Evolutionary conservation across 2,797 vertebrate genomes (phyloP), one percentile per base, ranked within the genome.

Genomic region (Xyrichtys novacula): DNA sequence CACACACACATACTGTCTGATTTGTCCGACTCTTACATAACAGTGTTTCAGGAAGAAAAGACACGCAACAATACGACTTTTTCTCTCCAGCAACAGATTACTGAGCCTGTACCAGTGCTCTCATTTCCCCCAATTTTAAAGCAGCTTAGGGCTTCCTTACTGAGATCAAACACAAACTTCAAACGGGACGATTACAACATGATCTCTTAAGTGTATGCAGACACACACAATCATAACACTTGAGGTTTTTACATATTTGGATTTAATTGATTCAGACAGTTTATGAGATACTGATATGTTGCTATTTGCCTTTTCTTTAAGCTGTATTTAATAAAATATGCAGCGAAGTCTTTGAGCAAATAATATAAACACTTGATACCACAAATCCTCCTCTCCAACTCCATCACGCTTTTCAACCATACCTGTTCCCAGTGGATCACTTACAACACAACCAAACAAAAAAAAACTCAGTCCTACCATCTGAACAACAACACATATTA

Each of bases 161-260:
- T 25, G 25, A 23, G 7, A 39, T 66, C 14, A 65, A 54, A 65
- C 40, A 46, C 7, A 29, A 44, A 46, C 46, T 50, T 58, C 39
- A 59, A 46, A 50, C 14, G 12, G 52, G 25, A 26, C 34, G 32
- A 40, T 44, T 25, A 38, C 19, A 65, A 28, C n/a, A 53, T 19
- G 0, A 38, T 43, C 19, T 44, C 7, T 2, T 9, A 39, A 44
- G 16, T 26, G 9, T 47, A 19, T 47, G n/a, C 25, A 20, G n/a
- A 43, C 20, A 22, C 61, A 39, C 15, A 29, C 8, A 31, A 16
- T 6, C 15, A 48, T 26, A 7, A 19, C n/a, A 23, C 2, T 38
- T 53, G 38, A 36, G 9, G 39, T 28, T 10, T 28, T 44, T 19
- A 11, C 29, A 34, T 42, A 44, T 55, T 47, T 61, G 39, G 46